Conservation (phyloP, 1,140 invertebrate species). For the Tribolium madens region DNA sequence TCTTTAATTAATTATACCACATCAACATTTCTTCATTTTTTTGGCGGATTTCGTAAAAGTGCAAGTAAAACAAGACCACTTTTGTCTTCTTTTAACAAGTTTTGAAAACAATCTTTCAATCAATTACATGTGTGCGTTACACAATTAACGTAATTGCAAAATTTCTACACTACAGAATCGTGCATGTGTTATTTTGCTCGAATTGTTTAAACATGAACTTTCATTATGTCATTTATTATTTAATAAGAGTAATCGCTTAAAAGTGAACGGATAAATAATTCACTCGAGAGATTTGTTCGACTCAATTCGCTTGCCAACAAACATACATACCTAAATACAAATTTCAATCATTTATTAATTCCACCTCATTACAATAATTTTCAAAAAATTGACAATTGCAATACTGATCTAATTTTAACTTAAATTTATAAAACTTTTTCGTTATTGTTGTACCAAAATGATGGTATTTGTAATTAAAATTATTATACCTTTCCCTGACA, state of each 20-base stretch:
- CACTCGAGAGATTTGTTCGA: not conserved
- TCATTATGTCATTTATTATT: constrained; percentile 28
- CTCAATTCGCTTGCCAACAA: not conserved
- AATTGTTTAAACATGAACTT: not conserved
- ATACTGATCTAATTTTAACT: too few relatives aligned
- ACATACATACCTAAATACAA: not conserved
- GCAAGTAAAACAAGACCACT: constrained; percentile 21
- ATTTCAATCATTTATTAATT: not conserved
- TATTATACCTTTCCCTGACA: not conserved
- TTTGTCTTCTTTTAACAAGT: constrained; percentile 4
- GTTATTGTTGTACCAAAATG: not conserved
- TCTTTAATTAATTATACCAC: not conserved
- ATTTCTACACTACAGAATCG: not conserved
- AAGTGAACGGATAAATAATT: constrained; percentile 14
- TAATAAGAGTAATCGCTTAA: constrained; percentile 15
- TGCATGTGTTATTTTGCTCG: not conserved
- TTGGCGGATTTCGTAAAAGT: not conserved
- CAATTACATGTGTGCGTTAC: constrained; percentile 2
- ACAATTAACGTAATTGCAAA: constrained; percentile 10
- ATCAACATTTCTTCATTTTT: constrained; percentile 3
- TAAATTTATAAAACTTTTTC: too few relatives aligned
- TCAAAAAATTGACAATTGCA: not conserved
- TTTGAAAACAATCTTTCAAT: not conserved
- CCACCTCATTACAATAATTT: too few relatives aligned
- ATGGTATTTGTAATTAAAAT: not conserved